Conservation (phyloP, 2,797 vertebrate genomes). For the Sebastes iracundus region DNA sequence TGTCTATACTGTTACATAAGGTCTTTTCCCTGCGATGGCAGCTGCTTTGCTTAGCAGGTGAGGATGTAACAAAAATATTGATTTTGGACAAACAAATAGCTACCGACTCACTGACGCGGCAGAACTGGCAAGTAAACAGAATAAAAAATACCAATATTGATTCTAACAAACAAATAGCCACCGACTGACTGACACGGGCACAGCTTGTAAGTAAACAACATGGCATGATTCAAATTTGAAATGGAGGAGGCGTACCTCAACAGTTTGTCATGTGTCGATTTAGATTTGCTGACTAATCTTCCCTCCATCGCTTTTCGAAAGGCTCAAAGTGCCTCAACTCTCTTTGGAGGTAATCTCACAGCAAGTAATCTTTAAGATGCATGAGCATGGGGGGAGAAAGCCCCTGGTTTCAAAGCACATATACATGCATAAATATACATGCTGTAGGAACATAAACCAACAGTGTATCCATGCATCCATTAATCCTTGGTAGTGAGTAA, state of each 20-base stretch:
- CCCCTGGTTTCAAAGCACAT: conserved; percentile 21
- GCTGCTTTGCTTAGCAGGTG: conserved; percentile 74
- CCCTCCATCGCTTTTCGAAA: conserved; percentile 22
- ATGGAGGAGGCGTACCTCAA: conserved; percentile 1
- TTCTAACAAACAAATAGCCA: conserved; percentile 66
- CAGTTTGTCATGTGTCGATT: conserved; percentile 55
- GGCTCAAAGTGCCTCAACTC: conserved; percentile 31
- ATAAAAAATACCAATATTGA: conserved; percentile 69
- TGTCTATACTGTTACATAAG: conserved; percentile 63
- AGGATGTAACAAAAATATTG: conserved; percentile 76
- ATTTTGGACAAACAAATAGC: conserved; percentile 73
- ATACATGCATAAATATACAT: conserved; percentile 50
- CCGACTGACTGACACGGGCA: conserved; percentile 51
- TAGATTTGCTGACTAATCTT: conserved; percentile 61
- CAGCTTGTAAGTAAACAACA: conserved; percentile 59
- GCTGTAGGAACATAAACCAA: conserved; percentile 31
- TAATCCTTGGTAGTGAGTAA: conserved; percentile 74
- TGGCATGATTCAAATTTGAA: conserved; percentile 51
- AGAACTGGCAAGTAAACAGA: conserved; percentile 68
- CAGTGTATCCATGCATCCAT: conserved; percentile 50
- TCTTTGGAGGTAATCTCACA: conserved; percentile 37
- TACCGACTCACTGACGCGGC: conserved; percentile 70
- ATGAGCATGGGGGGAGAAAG: conserved; percentile 32
- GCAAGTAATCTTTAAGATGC: conserved; percentile 55
- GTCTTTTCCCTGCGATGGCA: conserved; percentile 54